Conservation (phyloP, 2,888 invertebrate genomes). For the Allophyes oxyacanthae region DNA sequence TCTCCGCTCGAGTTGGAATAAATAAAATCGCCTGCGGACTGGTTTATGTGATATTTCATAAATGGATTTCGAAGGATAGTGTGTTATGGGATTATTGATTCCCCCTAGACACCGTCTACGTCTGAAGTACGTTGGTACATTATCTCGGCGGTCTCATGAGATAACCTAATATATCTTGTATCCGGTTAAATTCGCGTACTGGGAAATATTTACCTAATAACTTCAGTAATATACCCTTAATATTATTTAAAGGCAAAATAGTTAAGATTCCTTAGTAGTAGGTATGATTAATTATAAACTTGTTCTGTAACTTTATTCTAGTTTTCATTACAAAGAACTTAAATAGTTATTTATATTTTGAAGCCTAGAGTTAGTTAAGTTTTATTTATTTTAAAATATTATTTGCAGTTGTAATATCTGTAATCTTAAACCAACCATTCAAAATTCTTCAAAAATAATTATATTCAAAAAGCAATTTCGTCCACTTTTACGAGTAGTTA, state of each 20-base stretch:
- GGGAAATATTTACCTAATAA: conserved; percentile 44
- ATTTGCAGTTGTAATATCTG: neutral
- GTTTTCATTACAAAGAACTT: too few relatives aligned
- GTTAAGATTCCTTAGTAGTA: too few relatives aligned
- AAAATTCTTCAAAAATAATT: conserved; percentile 9
- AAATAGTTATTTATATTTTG: too few relatives aligned
- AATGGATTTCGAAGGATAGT: conserved; percentile 83
- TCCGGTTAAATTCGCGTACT: conserved; percentile 52
- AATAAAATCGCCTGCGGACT: conserved; percentile 80
- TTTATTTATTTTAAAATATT: too few relatives aligned
- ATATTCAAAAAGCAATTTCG: conserved; percentile 57
- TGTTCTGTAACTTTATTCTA: too few relatives aligned
- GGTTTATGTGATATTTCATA: conserved; percentile 84
- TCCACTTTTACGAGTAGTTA: conserved; percentile 63
- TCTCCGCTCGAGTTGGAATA: conserved; percentile 76
- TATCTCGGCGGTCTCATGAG: conserved; percentile 66
- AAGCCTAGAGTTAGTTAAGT: too few relatives aligned
- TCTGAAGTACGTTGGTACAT: conserved; percentile 67
- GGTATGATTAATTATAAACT: too few relatives aligned
- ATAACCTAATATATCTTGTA: conserved; percentile 65
- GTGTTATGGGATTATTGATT: conserved; percentile 81
- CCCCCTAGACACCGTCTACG: conserved; percentile 64
- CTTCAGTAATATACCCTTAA: neutral
- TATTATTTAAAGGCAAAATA: neutral
- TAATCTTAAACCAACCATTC: conserved; percentile 7